Evolutionary conservation across 23 tunicate species (phyloP).

Genomic region (Aplidium turbinatum): DNA sequence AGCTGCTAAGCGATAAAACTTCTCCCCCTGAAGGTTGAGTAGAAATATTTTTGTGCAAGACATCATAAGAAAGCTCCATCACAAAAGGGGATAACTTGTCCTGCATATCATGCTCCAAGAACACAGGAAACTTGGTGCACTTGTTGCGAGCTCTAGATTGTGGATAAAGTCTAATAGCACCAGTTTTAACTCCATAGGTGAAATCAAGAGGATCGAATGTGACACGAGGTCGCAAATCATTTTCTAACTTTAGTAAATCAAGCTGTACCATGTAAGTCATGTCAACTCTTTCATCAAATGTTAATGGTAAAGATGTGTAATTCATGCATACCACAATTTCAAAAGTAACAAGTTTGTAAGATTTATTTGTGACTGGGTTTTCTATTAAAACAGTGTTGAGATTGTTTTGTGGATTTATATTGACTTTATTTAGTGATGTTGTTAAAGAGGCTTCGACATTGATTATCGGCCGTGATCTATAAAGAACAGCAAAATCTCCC

Average conservation of each 20-base stretch:
- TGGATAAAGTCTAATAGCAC: conserved; percentile 31
- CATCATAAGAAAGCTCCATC: conserved; percentile 37
- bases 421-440: conserved; percentile 39
- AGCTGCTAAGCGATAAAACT: conserved; percentile 21
- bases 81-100: conserved; percentile 90
- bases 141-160: conserved; percentile 25
- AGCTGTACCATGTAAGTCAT: conserved; percentile 31
- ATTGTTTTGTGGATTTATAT: conserved; percentile 36
- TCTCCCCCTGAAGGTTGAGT: background rate
- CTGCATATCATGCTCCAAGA: conserved; percentile 59
- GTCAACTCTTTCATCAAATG: conserved; percentile 52
- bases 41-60: conserved; percentile 6
- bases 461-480: conserved; percentile 64
- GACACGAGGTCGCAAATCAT: conserved; percentile 38
- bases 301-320: conserved; percentile 57
- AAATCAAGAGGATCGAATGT: conserved; percentile 43
- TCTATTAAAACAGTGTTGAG: background rate
- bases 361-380: background rate
- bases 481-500: conserved; percentile 64
- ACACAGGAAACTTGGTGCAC: conserved; percentile 38
- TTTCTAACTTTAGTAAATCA: conserved; percentile 40
- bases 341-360: conserved; percentile 14
- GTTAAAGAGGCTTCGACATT: conserved; percentile 41
- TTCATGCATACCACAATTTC: conserved; percentile 69
- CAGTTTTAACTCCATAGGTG: background rate